These are phyloP conservation scores for Wasmannia auropunctata DNA, from an alignment of 1,140 invertebrate species.

Conservation along the genomic window DNA sequence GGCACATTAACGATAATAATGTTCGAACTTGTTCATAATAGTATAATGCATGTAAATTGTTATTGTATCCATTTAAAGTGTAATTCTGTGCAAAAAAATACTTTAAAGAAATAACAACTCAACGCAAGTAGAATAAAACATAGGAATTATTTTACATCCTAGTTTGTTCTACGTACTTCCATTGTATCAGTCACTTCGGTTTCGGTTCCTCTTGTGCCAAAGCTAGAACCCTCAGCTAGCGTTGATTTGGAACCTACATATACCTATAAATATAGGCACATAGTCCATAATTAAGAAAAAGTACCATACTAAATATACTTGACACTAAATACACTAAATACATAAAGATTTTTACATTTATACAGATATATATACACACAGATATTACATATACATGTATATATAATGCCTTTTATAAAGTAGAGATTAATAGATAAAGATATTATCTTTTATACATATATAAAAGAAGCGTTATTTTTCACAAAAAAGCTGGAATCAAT, in stretches of 20 bases:
- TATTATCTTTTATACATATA: background rate
- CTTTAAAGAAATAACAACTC: background rate
- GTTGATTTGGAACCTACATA: slow-evolving; percentile 84
- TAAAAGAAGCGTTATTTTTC: slow-evolving; percentile 39
- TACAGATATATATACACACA: background rate
- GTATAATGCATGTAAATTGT: slow-evolving; percentile 31
- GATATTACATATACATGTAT: background rate
- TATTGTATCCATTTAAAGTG: background rate
- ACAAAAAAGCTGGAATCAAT: background rate
- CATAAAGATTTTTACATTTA: background rate
- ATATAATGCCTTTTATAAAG: too few species aligned
- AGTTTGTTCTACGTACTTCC: slow-evolving; percentile 78
- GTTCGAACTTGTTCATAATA: slow-evolving; percentile 19
- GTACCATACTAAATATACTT: slow-evolving; percentile 28
- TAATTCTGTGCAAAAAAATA: background rate
- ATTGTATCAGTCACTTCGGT: slow-evolving; percentile 81
- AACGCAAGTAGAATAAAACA: slow-evolving; percentile 14
- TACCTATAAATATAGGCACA: slow-evolving; percentile 78
- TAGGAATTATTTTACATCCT: background rate
- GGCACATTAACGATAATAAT: slow-evolving; percentile 33
- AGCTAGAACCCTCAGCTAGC: slow-evolving; percentile 81
- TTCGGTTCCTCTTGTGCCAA: slow-evolving; percentile 79
- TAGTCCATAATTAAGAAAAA: slow-evolving; percentile 51
- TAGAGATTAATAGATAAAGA: too few species aligned
- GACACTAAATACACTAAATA: slow-evolving; percentile 31